A percentile compares a stretch with the other conserved stretches of the same genome.
Evolutionary conservation across 2,113 vertebrate genomes (phyloP).

Genomic region (Pongo abelii): DNA sequence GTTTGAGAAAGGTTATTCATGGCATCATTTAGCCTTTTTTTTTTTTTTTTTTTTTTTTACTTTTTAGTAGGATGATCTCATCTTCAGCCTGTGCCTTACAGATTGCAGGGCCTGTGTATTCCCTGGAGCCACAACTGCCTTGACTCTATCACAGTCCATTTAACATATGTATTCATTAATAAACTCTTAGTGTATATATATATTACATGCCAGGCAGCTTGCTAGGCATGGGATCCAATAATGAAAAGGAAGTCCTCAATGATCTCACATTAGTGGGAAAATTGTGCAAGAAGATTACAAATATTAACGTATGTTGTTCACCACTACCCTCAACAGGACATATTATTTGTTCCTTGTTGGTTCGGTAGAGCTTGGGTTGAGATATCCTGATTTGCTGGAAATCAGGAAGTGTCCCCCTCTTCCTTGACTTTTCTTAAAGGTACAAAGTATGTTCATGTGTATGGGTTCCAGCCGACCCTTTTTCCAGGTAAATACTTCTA

Average conservation of each 20-base stretch:
- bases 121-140: background rate
- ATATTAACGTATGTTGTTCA: background rate
- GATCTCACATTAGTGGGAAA: background rate
- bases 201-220: background rate
- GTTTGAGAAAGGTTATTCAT: background rate
- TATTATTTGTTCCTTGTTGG: background rate
- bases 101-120: background rate
- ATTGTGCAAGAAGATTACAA: background rate
- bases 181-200: background rate
- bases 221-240: background rate
- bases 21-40: background rate
- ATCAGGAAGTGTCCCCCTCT: background rate
- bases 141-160: background rate
- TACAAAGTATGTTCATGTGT: background rate
- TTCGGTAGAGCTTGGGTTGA: background rate
- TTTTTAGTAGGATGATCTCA: background rate
- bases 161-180: background rate
- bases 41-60: background rate
- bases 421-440: background rate
- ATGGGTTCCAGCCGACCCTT: background rate
- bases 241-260: background rate
- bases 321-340: background rate
- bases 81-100: background rate
- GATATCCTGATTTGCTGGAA: background rate
- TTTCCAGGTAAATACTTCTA: background rate